phyloP scores from a whole-genome alignment of 1,140 invertebrate species.

The Sitobion miscanthi region DNA sequence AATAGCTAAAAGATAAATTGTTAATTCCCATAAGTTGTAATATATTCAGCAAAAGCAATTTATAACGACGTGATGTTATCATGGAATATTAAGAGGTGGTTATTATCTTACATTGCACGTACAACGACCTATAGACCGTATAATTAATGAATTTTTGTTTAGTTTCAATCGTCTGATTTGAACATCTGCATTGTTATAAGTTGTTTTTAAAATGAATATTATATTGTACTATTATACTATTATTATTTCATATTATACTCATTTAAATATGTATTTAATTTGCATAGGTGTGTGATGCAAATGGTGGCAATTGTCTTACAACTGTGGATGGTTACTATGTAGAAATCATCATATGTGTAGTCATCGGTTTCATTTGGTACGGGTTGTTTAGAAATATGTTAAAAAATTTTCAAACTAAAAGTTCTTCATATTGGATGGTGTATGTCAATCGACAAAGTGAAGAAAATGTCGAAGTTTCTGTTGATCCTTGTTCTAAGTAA shows the following conservation, averaged over 20 bases:
- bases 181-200: background rate
- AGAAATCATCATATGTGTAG: background rate
- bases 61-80: background rate
- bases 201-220: background rate
- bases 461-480: background rate
- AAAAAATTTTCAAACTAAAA: slow-evolving; percentile 29
- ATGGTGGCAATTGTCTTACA: background rate
- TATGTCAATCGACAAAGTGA: background rate
- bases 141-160: background rate
- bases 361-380: slow-evolving; percentile 19
- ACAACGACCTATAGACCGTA: background rate
- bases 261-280: background rate
- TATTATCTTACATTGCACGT: background rate
- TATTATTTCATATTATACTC: background rate
- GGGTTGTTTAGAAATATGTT: background rate
- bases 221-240: background rate
- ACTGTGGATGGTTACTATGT: slow-evolving; percentile 29
- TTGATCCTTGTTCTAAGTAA: background rate
- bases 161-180: background rate
- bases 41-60: background rate
- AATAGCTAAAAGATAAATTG: background rate
- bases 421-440: background rate
- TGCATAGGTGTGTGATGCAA: background rate
- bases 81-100: background rate
- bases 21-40: background rate